Conservation (phyloP, 2,113 vertebrate species). For the Lepus europaeus region DNA sequence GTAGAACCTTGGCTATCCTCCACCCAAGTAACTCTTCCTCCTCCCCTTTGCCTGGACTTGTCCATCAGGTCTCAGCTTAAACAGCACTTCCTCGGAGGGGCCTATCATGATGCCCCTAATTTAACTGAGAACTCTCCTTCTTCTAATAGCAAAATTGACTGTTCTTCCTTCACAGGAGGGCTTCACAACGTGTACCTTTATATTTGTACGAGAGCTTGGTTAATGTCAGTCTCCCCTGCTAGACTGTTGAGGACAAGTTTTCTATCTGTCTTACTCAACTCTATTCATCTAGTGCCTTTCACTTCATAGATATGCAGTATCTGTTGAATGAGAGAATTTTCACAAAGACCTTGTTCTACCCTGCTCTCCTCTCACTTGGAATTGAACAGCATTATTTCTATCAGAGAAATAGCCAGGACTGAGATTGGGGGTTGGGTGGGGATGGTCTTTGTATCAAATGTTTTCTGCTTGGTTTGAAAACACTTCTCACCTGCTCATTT, state of each 20-base stretch:
- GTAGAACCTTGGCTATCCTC: background rate
- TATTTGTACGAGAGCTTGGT: constrained; percentile 9
- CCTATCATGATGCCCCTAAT: background rate
- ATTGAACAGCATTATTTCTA: constrained; percentile 13
- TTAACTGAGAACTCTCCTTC: constrained; percentile 48
- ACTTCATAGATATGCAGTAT: constrained; percentile 22
- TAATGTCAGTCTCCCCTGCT: background rate
- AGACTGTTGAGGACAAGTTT: constrained; percentile 29
- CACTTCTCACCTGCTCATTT: constrained; percentile 88
- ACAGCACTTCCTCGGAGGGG: constrained; percentile 41
- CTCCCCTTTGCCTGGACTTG: constrained; percentile 8
- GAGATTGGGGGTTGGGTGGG: background rate
- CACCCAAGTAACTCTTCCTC: constrained; percentile 1
- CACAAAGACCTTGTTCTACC: constrained; percentile 40
- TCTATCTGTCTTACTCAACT: constrained; percentile 35
- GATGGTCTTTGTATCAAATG: constrained; percentile 26
- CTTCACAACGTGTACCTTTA: background rate
- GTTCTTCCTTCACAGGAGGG: constrained; percentile 30
- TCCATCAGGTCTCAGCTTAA: background rate
- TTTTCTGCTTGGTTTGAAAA: constrained; percentile 62
- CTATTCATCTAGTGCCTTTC: constrained; percentile 30
- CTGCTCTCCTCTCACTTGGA: constrained; percentile 36
- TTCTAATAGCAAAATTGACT: background rate
- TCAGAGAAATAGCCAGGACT: constrained; percentile 26
- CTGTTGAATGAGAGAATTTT: constrained; percentile 48